phyloP scores from a whole-genome alignment of 2,888 invertebrate genomes.

The Antitype chi region DNA sequence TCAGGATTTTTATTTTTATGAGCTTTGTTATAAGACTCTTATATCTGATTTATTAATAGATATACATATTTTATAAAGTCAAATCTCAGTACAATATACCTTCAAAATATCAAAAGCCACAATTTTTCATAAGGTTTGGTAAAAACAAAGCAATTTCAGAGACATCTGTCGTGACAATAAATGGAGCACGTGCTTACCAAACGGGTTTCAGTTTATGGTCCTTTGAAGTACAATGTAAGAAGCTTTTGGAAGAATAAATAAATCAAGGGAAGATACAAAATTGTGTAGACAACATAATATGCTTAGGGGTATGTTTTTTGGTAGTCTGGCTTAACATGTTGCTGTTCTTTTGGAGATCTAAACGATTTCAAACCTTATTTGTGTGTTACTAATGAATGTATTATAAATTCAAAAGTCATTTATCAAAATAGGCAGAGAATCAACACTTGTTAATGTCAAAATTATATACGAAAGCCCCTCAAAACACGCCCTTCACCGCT shows the following conservation, averaged over 20 bases:
- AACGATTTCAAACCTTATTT: neutral
- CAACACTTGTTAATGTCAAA: neutral
- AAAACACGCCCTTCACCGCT: neutral
- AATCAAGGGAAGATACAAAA: slow-evolving; percentile 35
- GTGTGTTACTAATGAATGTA: neutral
- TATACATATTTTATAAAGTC: neutral
- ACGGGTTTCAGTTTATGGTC: slow-evolving; percentile 49
- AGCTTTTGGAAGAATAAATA: slow-evolving; percentile 37
- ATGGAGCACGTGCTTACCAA: slow-evolving; percentile 57
- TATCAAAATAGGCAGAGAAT: neutral
- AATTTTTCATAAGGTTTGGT: slow-evolving; percentile 35
- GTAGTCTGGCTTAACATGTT: neutral
- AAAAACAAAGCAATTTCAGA: slow-evolving; percentile 50
- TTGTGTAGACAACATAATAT: slow-evolving; percentile 5
- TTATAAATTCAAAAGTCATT: neutral
- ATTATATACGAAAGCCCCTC: neutral
- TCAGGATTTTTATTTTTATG: neutral
- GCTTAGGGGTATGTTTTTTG: neutral
- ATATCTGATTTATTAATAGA: neutral
- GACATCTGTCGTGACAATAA: slow-evolving; percentile 58
- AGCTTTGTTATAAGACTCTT: neutral
- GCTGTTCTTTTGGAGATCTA: neutral
- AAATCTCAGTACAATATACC: slow-evolving; percentile 1
- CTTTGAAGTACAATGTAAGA: slow-evolving; percentile 54
- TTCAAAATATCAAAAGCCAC: slow-evolving; percentile 21